These are phyloP conservation scores for Sphaeramia orbicularis DNA, from an alignment of 2,797 vertebrate species.

Conservation along the genomic window DNA sequence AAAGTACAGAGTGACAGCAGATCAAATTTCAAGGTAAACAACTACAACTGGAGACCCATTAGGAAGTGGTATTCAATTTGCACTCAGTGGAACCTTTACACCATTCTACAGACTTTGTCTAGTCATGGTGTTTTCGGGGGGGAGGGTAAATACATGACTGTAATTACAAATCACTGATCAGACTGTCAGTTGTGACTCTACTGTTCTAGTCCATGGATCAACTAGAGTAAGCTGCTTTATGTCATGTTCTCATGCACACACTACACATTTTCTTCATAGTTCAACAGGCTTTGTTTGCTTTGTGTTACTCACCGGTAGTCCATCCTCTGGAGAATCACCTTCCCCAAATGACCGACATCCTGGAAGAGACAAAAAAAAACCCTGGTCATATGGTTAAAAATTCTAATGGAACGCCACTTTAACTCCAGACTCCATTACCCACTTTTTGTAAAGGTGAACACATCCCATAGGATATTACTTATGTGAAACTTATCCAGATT, in stretches of 20 bases:
- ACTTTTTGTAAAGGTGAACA: background rate
- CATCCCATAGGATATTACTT: background rate
- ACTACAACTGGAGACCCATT: too few relatives aligned
- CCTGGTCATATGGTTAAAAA: background rate
- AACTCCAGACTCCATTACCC: background rate
- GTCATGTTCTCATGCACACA: background rate
- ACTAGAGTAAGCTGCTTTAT: too few relatives aligned
- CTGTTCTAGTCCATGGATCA: too few relatives aligned
- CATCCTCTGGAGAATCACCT: slow-evolving; percentile 88
- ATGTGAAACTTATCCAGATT: background rate
- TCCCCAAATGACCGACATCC: slow-evolving; percentile 91
- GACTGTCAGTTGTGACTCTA: too few relatives aligned
- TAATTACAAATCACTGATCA: too few relatives aligned
- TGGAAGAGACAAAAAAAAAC: slow-evolving; percentile 64
- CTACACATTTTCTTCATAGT: slow-evolving; percentile 1
- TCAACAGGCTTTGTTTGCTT: background rate
- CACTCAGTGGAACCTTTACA: too few relatives aligned
- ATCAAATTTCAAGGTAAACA: too few relatives aligned
- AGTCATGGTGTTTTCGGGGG: too few relatives aligned
- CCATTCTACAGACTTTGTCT: too few relatives aligned
- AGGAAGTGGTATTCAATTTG: too few relatives aligned
- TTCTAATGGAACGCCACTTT: background rate
- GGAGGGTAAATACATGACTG: too few relatives aligned
- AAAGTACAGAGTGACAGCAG: too few relatives aligned
- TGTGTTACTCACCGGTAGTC: slow-evolving; percentile 89